Evolutionary conservation across 2,888 invertebrate genomes (phyloP), one percentile per base, ranked within the genome.

Genomic region (Blera fallax): DNA sequence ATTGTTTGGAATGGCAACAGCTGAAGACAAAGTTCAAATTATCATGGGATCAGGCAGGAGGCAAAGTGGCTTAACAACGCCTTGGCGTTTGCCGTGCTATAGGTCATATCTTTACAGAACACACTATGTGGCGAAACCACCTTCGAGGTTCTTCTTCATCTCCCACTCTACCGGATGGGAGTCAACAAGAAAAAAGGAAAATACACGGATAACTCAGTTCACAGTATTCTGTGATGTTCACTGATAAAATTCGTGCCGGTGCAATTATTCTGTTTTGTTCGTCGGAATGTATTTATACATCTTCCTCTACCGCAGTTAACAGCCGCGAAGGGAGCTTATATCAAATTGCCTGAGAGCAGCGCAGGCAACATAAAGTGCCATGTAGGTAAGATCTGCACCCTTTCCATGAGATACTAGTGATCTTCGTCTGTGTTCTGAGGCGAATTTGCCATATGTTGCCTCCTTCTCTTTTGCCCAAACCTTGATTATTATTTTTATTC

Each of bases 171-270:
- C 6, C 54, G 45, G 16, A 58, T 58, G 70, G 70, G 70, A 72
- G 70, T 72, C 24, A 72, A 58, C 58, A 34, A 58, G 58, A 58
- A 45, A 72, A 14, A 0, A 48, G 7, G 7, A 40, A 72, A 58
- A 72, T 43, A 62, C 73, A 62, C 18, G 73, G 21, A 73, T 52
- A 56, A 43, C 52, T 54, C 37, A 73, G 62, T 62, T 73, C 73
- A 37, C 73, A 62, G 73, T 73, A 52, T 73, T 54, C 37, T 52
- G 62, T 32, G 73, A 73, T 73, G 62, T 52, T 73, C 52, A 52
- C 62, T 73, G 73, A 73, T 73, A 73, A 73, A 73, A 73, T 73
- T 73, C 73, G 73, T 73, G 73, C 73, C 73, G 52, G 29, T 52
- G 73, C 73, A 73, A 73, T 73, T 73, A 73, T 64, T 73, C 52